Base-by-base conservation (phyloP, 2,113 vertebrate genomes). In the Phasianus colchicus region DNA sequence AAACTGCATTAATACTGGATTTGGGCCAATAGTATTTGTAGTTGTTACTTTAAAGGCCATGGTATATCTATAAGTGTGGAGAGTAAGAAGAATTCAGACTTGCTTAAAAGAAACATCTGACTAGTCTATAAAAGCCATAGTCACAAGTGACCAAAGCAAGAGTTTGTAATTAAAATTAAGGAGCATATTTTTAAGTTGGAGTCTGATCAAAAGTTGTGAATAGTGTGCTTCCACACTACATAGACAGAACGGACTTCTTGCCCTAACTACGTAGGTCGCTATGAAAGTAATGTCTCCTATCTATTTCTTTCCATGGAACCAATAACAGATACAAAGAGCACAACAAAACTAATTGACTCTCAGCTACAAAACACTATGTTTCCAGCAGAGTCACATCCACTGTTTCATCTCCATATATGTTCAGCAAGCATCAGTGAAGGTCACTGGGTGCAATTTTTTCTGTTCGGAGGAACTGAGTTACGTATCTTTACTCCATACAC, bases 141-240 rank as follows among this genome's bases (percentile, higher is more conserved):
- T 66, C 65, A 93, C 79, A 64, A 36, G 83, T 81, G 64, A 77
- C n/a, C 4, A 80, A 89, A 79, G 32, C 1, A 86, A 74, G 24
- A 8, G 18, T 58, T 81, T 88, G 29, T 52, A 90, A 75, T 52
- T 84, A 82, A 93, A 95, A 82, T 81, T 84, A 74, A 89, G 22
- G 8, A 75, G 13, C 12, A 29, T 60, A 74, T 82, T 90, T 93
- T 92, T 93, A 67, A 50, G 25, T 72, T 30, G 65, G 57, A 94
- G 10, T 45, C 13, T 73, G 48, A 74, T 19, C 55, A 64, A 34
- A 77, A 84, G 6, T 4, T 78, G 22, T 2, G 18, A 88, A 45
- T 3, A 36, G 10, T 50, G 18, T 52, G 32, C 24, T 89, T 89
- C 54, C 74, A 38, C 19, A 5, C 48, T 69, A 82, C 2, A 18